Evolutionary conservation across 1,140 invertebrate species (phyloP), one percentile per base, ranked within the genome.

Genomic region (Trissolcus basalis): DNA sequence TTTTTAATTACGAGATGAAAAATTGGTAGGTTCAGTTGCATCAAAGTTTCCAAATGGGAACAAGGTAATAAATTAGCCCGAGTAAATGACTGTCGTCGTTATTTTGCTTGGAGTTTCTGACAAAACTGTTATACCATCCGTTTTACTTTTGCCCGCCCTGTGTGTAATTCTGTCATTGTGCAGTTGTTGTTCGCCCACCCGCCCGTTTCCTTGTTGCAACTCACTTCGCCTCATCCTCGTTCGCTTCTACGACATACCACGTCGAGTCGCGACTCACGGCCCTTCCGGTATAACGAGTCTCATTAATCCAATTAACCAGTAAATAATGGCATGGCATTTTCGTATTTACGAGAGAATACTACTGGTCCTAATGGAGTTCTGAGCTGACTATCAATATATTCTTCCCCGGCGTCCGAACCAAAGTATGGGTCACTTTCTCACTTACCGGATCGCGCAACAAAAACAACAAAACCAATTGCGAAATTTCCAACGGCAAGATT

Each of bases 271-370:
- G 84, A 81, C 80, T 85, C 83, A 78, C 78, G 78, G 79, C 80
- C 65, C 83, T 86, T 83, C 80, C 79, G 80, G 81, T 87, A 89
- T 88, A 89, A 89, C 87, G 87, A 89, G 86, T 82, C 87, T 89
- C 87, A 88, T 89, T 89, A 88, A 89, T 89, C 87, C 87, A 89
- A 89, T 89, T 89, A 88, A 89, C 87, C 87, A 87, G 87, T 89
- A 89, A 89, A 87, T 89, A 89, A 89, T 89, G 87, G 86, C 83
- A 85, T 86, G 85, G 87, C 87, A 85, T 87, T 87, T 87, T 87
- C 86, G 86, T 87, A 89, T 89, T 89, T 89, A 89, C 86, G 80
- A 82, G 77, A 82, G 70, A 77, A 69, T 70, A 61, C 64, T 72
- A 69, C 55, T 72, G 79, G 80, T 81, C 82, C 82, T 88, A 88